These are phyloP conservation scores for Scolopax mira DNA, from an alignment of 2,113 vertebrate genomes.

Conservation along the genomic window DNA sequence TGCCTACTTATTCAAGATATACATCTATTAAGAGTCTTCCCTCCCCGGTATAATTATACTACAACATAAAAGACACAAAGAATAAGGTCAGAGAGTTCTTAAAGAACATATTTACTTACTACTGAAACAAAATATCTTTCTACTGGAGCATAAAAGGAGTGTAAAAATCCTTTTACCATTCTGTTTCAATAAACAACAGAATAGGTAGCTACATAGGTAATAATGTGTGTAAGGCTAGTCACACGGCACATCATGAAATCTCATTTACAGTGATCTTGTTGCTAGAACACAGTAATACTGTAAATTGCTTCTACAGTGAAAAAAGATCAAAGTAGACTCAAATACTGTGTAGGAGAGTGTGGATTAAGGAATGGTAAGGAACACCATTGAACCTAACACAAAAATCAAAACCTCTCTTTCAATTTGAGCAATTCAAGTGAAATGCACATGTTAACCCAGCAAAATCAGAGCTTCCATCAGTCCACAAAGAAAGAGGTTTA, in stretches of 20 bases:
- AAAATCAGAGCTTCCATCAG: neutral
- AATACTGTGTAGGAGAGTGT: neutral
- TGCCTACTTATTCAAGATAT: neutral
- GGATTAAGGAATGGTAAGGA: neutral
- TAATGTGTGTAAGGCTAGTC: neutral
- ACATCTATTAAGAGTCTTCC: neutral
- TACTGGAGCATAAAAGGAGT: neutral
- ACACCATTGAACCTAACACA: neutral
- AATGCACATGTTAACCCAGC: neutral
- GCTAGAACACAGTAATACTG: neutral
- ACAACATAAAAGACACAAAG: neutral
- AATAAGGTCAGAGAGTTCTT: neutral
- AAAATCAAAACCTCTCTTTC: neutral
- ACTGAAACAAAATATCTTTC: neutral
- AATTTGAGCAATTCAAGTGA: neutral
- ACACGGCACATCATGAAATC: neutral
- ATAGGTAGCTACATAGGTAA: neutral
- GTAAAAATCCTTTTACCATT: neutral
- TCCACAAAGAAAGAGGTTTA: neutral
- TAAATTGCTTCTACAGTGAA: neutral
- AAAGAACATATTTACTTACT: neutral
- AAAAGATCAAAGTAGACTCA: neutral
- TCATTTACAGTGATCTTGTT: neutral
- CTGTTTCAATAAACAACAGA: neutral
- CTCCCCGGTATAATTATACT: neutral